Base-by-base conservation (phyloP, 1,140 invertebrate genomes). In the Drosophila erecta region DNA sequence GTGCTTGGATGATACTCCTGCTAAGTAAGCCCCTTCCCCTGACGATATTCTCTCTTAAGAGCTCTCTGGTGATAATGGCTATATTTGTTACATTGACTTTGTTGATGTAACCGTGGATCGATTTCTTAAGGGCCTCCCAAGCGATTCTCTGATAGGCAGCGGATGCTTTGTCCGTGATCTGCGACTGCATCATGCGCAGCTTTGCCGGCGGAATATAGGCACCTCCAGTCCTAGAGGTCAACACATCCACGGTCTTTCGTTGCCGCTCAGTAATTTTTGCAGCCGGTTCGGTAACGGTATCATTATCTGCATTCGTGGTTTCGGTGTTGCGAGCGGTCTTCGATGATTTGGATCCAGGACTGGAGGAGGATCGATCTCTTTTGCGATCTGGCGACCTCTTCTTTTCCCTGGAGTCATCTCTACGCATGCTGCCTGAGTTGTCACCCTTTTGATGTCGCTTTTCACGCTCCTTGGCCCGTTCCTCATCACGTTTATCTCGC, bases 41-140 rank as follows among this genome's bases (percentile, higher is more conserved):
- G 1, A 99, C 96, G 61, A 99, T 96, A 92, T 99, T 99, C 93
- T 99, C 98, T 83, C 96, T 96, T 8, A 99, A 94, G 20, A 99
- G 92, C 92, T 99, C 97, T 62, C 96, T 94, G 0, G 98, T 97
- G 66, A 99, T 98, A 27, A 97, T 95, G 0, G 95, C 95, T 69
- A 99, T 98, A 91, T 99, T 99, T 1, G 97, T 96, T 0, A 97
- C 96, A 90, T 99, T 99, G 0, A 99, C 96, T 94, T 99, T 99
- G 93, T 99, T 99, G 49, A 99, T 98, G 65, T 97, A 95, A 91
- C 99, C 99, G 91, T 99, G 98, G 69, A 99, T 98, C n/a, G 98
- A 99, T 92, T 99, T 99, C 90, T 99, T 99, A 14, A 99, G 92
- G 0, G 98, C 98, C 94, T 99, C 99, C 99, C 99, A 99, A 2